Base-by-base conservation (phyloP, 2,888 invertebrate species). In the Drosophila monieri region DNA sequence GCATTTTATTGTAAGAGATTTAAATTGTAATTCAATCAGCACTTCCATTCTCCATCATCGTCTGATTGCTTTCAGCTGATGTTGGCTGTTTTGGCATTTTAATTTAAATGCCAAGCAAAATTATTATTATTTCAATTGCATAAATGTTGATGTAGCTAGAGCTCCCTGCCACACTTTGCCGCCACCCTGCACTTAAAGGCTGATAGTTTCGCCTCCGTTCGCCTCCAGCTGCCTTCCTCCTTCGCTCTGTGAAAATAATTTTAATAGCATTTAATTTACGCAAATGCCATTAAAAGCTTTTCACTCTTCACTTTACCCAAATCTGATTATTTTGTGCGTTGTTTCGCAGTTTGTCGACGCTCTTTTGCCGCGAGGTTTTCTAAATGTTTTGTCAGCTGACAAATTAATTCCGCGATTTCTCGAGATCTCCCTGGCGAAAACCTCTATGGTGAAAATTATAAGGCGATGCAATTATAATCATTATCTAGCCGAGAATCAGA, bases 181-280 rank as follows among this genome's bases (percentile, higher is more conserved):
- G 30, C 12, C 43, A 23, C 48, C 4, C 37, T 15, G 37, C 30
- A 32, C 54, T 53, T 67, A 18, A 65, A 66, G 44, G 44, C 44
- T 44, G 37, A 64, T 66, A 52, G 53, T 64, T 66, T 18, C 44
- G 27, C 30, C 18, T 21, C 37, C 12, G 12, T 30, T 15, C n/a
- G n/a, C 6, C 18, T 8, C 10, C 12, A 10, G 6, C 0, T 6
- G 6, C 21, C 18, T 2, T n/a, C 37, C 43, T 46, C 12, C 10
- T 14, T 37, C 32, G 68, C 53, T 69, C 79, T 69, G 68, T 74
- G 85, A 85, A 87, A 81, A 81, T 88, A 87, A 81, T 88, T 88
- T 85, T 88, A 87, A 81, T 85, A 78, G 76, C 78, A 81, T 81
- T 85, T 87, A 78, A 87, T 81, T 87, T 87, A 80, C 75, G 85